phyloP scores from a whole-genome alignment of 2,888 invertebrate genomes.

The Cheilosia vulpina region DNA sequence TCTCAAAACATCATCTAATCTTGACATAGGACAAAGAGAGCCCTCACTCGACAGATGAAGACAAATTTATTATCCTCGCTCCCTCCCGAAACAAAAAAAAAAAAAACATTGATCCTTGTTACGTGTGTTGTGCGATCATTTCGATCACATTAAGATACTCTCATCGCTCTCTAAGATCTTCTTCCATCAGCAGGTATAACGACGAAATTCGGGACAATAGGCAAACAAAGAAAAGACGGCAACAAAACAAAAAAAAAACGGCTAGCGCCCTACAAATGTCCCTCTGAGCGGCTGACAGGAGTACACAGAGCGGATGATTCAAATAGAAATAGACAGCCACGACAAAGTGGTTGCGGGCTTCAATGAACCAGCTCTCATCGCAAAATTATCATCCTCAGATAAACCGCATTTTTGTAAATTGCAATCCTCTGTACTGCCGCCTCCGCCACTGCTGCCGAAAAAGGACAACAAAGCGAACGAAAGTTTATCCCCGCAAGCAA shows the following conservation, averaged over 20 bases:
- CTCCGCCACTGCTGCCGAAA: slow-evolving; percentile 41
- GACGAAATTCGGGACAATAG: slow-evolving; percentile 32
- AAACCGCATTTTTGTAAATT: slow-evolving; percentile 69
- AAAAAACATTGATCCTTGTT: slow-evolving; percentile 45
- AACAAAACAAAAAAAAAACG: slow-evolving; percentile 29
- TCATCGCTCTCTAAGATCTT: slow-evolving; percentile 28
- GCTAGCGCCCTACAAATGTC: slow-evolving; percentile 70
- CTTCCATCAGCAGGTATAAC: slow-evolving; percentile 49
- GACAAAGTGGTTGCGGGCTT: slow-evolving; percentile 69
- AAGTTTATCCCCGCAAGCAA: slow-evolving; percentile 48
- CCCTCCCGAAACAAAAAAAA: slow-evolving; percentile 17
- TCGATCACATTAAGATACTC: slow-evolving; percentile 71
- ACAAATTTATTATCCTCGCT: slow-evolving; percentile 73
- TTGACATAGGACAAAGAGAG: slow-evolving; percentile 60
- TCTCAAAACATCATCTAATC: slow-evolving; percentile 75
- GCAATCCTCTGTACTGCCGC: slow-evolving; percentile 37
- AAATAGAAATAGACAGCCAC: slow-evolving; percentile 59
- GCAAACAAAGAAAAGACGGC: slow-evolving; percentile 21
- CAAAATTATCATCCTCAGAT: slow-evolving; percentile 73
- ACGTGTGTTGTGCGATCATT: slow-evolving; percentile 61
- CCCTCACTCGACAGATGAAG: slow-evolving; percentile 72
- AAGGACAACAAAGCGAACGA: slow-evolving; percentile 66
- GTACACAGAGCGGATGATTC: slow-evolving; percentile 41
- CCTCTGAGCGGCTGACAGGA: slow-evolving; percentile 62
- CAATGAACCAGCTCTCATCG: slow-evolving; percentile 56